These are phyloP conservation scores for Lepus americanus DNA, from an alignment of 2,113 vertebrate genomes.

Conservation along the genomic window DNA sequence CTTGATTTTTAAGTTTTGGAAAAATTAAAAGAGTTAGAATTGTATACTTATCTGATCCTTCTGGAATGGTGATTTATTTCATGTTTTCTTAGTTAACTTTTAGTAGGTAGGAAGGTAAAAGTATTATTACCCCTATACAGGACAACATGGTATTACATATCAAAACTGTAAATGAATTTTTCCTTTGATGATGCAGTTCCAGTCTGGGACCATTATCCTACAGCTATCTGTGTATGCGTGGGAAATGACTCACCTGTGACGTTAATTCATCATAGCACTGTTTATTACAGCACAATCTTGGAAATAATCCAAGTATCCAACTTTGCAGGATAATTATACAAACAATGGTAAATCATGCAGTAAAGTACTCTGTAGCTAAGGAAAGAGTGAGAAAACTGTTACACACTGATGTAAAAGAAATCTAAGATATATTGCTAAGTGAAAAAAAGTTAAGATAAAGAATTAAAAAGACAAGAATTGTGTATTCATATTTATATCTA, in stretches of 20 bases:
- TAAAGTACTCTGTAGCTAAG: neutral
- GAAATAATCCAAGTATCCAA: neutral
- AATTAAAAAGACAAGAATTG: neutral
- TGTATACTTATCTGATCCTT: neutral
- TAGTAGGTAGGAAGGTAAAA: neutral
- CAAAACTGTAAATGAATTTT: neutral
- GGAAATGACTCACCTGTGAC: neutral
- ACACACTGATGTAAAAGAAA: neutral
- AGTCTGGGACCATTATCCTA: neutral
- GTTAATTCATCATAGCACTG: neutral
- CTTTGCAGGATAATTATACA: neutral
- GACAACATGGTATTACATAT: neutral
- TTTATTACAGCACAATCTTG: neutral
- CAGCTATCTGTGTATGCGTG: neutral
- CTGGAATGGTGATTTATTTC: neutral
- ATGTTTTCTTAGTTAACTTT: constrained; percentile 47
- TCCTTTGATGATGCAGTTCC: neutral
- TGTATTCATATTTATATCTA: neutral
- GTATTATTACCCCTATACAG: neutral
- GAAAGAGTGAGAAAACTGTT: constrained; percentile 37
- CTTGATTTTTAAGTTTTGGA: constrained; percentile 7
- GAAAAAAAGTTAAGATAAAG: neutral
- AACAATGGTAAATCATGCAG: neutral
- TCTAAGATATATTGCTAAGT: neutral
- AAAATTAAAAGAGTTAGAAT: constrained; percentile 1